Conservation (phyloP, 1,140 invertebrate genomes). For the Pseudomyrmex gracilis region DNA sequence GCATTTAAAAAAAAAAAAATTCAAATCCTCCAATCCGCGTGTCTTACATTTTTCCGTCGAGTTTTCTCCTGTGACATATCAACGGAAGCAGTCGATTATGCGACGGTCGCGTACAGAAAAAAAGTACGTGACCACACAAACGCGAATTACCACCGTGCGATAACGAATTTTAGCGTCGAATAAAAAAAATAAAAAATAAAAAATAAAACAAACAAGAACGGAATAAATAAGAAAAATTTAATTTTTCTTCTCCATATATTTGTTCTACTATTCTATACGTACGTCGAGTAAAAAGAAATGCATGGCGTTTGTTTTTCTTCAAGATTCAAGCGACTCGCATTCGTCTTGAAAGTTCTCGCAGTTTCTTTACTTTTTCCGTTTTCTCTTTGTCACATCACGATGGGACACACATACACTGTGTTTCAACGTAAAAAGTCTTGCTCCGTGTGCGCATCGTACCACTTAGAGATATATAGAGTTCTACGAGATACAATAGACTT, state of each 20-base stretch:
- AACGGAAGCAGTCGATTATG: conserved; percentile 33
- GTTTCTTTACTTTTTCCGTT: neutral
- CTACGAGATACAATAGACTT: conserved; percentile 28
- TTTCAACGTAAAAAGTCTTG: conserved; percentile 13
- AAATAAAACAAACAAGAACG: neutral
- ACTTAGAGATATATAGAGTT: neutral
- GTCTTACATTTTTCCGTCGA: conserved; percentile 27
- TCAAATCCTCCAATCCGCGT: neutral
- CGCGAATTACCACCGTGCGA: neutral
- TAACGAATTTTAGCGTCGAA: neutral
- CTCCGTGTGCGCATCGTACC: conserved; percentile 39
- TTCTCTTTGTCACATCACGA: conserved; percentile 8
- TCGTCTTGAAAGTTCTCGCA: conserved; percentile 38
- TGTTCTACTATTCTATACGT: neutral
- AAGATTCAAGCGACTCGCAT: conserved; percentile 26
- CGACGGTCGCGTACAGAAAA: conserved; percentile 20
- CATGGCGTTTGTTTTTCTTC: conserved; percentile 17
- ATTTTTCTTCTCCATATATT: neutral
- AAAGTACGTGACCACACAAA: neutral
- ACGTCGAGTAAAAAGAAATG: conserved; percentile 5
- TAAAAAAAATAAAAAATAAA: neutral
- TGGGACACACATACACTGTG: neutral
- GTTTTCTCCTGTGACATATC: conserved; percentile 50
- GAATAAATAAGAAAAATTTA: neutral
- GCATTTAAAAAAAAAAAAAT: neutral